Conservation (phyloP, 2,797 vertebrate species). For the Gymnopithys bicolor region DNA sequence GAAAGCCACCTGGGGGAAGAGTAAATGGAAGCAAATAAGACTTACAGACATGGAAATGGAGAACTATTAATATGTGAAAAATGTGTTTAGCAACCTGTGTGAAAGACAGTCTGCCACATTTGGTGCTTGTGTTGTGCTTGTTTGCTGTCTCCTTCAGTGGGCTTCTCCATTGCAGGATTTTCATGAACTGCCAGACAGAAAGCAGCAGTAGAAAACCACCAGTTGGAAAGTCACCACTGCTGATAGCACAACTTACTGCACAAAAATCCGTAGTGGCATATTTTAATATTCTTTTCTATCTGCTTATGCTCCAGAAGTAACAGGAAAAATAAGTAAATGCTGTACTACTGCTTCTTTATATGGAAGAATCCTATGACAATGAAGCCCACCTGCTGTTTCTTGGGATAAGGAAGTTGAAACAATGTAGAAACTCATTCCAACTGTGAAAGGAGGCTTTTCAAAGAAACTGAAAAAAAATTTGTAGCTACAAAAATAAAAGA, state of each 20-base stretch:
- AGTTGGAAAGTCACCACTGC: neutral
- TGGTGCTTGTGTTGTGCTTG: neutral
- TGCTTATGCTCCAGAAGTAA: neutral
- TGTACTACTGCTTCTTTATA: neutral
- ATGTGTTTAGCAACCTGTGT: rapidly evolving
- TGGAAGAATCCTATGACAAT: neutral
- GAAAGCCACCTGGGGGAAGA: rapidly evolving
- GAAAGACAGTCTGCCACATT: rapidly evolving
- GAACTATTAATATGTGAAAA: neutral
- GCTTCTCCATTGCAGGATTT: neutral
- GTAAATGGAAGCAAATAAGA: neutral
- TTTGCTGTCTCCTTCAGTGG: neutral
- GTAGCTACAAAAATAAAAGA: neutral
- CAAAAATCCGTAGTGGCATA: neutral
- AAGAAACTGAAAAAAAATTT: neutral
- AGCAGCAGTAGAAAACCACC: neutral
- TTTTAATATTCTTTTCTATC: neutral
- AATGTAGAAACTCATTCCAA: neutral
- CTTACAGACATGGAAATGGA: neutral
- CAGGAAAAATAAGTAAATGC: neutral
- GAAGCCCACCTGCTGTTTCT: neutral
- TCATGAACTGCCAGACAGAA: rapidly evolving
- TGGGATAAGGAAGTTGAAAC: neutral
- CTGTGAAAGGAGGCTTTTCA: neutral
- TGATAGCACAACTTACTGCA: neutral